Percentiles rank a stretch among this genome's conserved stretches.
phyloP scores from a whole-genome alignment of 2,888 invertebrate genomes.

The Troides oblongomaculatus region DNA sequence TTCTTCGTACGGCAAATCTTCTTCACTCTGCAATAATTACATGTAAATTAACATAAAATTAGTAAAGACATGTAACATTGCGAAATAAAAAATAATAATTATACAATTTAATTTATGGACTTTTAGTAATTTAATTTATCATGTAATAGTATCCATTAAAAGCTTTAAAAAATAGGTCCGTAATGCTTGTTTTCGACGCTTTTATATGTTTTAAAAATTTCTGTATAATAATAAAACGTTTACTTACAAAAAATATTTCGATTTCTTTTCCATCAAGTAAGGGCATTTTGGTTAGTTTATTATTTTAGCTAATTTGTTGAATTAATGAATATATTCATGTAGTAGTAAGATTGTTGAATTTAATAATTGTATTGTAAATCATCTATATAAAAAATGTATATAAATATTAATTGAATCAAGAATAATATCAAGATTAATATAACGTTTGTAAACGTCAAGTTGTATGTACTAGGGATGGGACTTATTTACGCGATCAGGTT shows the following conservation, averaged over 20 bases:
- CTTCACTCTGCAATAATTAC: constrained; percentile 85
- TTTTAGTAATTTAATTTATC: neutral
- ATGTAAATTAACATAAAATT: neutral
- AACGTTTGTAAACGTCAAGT: neutral
- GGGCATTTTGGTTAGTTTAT: constrained; percentile 51
- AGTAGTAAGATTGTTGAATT: neutral
- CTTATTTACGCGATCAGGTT: too few relatives aligned
- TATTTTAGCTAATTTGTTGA: neutral
- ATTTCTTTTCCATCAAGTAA: constrained; percentile 72
- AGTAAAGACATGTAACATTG: neutral
- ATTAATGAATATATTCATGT: too few relatives aligned
- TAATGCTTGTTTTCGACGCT: neutral
- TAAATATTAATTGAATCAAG: neutral
- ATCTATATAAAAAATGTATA: neutral
- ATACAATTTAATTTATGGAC: neutral
- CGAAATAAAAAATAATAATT: neutral
- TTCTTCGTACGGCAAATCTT: constrained; percentile 98
- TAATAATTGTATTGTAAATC: neutral
- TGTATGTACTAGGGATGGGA: too few relatives aligned
- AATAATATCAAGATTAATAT: neutral
- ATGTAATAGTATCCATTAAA: neutral
- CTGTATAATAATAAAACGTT: constrained; percentile 8
- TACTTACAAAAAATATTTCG: constrained; percentile 76
- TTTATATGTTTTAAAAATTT: too few relatives aligned
- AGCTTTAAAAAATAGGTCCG: neutral